A percentile compares a stretch with the other conserved stretches of the same genome.
Conservation (phyloP, 2,113 vertebrate species). For the Hyla sarda region DNA sequence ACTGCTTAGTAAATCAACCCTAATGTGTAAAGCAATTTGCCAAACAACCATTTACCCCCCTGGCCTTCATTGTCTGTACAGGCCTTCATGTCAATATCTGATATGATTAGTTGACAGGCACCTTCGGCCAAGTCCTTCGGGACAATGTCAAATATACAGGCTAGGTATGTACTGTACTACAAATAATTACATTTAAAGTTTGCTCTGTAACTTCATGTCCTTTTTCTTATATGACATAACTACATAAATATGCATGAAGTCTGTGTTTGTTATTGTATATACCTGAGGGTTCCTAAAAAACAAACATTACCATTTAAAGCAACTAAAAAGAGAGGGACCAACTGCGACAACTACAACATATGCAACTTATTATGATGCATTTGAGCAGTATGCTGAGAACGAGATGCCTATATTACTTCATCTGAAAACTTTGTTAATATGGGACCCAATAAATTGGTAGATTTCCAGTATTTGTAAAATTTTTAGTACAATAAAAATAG, state of each 20-base stretch:
- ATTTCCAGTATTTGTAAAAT: constrained; percentile 65
- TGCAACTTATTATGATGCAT: constrained; percentile 66
- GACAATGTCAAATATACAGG: not conserved
- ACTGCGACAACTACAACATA: constrained; percentile 63
- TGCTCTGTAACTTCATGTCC: constrained; percentile 13
- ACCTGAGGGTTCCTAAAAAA: constrained; percentile 64
- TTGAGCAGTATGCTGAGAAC: constrained; percentile 65
- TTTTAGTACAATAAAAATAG: constrained; percentile 61
- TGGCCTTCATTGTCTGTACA: not conserved
- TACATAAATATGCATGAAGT: constrained; percentile 20
- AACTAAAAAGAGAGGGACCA: constrained; percentile 54
- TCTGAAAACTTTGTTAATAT: constrained; percentile 63
- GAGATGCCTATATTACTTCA: constrained; percentile 64
- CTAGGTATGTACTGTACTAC: not conserved
- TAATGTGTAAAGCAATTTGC: not conserved
- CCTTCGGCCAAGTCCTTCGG: not conserved
- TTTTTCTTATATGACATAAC: constrained; percentile 17
- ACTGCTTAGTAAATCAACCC: no score
- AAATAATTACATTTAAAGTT: not conserved
- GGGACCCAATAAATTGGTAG: constrained; percentile 58
- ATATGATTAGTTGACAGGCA: not conserved
- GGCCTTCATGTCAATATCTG: not conserved
- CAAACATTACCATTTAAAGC: constrained; percentile 59
- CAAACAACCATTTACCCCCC: no score
- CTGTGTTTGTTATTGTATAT: constrained; percentile 60